Base-by-base conservation (phyloP, 1,140 invertebrate genomes). In the Trypoxylus dichotomus region DNA sequence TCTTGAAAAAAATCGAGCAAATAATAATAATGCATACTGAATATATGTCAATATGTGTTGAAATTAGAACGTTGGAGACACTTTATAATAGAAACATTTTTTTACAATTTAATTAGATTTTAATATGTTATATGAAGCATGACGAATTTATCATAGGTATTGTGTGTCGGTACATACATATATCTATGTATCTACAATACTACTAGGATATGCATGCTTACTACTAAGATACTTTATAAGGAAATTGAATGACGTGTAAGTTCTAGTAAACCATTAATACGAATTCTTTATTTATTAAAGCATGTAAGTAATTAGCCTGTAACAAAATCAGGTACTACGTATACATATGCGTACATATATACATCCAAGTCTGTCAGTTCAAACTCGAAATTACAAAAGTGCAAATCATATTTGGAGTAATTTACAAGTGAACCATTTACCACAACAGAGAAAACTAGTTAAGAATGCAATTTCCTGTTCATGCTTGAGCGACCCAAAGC, bases 381-480 rank as follows among this genome's bases (percentile, higher is more conserved):
- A 68, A 68, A 68, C 19, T 24, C 60, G 60, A 68, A 68, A 68
- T 68, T 68, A 68, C 60, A 68, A 68, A 68, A 68, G 60, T 68
- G 60, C 60, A 68, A 68, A 68, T 68, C 60, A 68, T 68, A 68
- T 68, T 68, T 68, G 60, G 60, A 68, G 60, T 29, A 68, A 68
- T 68, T 68, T 68, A 68, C 60, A 68, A 68, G 60, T 68, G 60
- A 68, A 68, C 60, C 60, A 68, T 68, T 68, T 68, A 68, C 60
- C 60, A 68, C 60, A 68, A 24, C 60, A 68, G 24, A 68, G 60
- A 68, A 68, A 68, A 68, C 60, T 68, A 68, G 60, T 68, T 68
- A 68, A 68, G 60, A 68, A 68, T 68, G 60, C 60, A 68, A 68
- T 68, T 68, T 68, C 60, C 60, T 68, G 60, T 68, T 68, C 60